These are phyloP conservation scores for Drosophila meridionalis DNA, from an alignment of 2,888 invertebrate genomes.

Conservation along the genomic window DNA sequence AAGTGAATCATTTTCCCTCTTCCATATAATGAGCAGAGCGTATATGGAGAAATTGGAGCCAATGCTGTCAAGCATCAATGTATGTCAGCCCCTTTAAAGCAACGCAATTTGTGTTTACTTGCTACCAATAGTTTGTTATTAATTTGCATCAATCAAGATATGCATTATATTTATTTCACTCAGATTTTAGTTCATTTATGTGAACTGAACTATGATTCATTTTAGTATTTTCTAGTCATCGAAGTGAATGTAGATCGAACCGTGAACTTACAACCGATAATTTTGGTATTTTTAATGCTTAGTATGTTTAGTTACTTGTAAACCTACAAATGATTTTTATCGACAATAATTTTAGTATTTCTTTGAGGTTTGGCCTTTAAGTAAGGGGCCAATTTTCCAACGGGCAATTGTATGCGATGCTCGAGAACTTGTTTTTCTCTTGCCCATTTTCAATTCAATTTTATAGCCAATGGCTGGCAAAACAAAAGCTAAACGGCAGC, in stretches of 20 bases:
- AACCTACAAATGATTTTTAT: not conserved
- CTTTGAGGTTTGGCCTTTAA: not conserved
- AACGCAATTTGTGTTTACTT: not conserved
- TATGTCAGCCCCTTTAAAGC: not conserved
- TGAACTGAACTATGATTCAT: not conserved
- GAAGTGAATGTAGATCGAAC: not conserved
- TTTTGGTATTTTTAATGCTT: not conserved
- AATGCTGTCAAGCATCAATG: not conserved
- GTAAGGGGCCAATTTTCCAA: constrained; percentile 5
- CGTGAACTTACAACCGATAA: not conserved
- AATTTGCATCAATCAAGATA: not conserved
- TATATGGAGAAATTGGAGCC: not conserved
- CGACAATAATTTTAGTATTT: not conserved
- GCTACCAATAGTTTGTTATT: not conserved
- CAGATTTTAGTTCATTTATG: not conserved
- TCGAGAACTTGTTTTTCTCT: not conserved
- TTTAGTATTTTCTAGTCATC: not conserved
- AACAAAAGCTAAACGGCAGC: constrained; percentile 40
- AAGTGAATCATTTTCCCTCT: not conserved
- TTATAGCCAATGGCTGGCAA: constrained; percentile 44
- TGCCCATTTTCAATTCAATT: constrained; percentile 54
- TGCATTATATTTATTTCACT: not conserved
- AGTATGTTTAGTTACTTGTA: not conserved
- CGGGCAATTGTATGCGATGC: constrained; percentile 11
- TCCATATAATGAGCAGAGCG: not conserved